These are phyloP conservation scores for Drosophila parvula DNA, from an alignment of 1,140 invertebrate genomes.

Conservation along the genomic window DNA sequence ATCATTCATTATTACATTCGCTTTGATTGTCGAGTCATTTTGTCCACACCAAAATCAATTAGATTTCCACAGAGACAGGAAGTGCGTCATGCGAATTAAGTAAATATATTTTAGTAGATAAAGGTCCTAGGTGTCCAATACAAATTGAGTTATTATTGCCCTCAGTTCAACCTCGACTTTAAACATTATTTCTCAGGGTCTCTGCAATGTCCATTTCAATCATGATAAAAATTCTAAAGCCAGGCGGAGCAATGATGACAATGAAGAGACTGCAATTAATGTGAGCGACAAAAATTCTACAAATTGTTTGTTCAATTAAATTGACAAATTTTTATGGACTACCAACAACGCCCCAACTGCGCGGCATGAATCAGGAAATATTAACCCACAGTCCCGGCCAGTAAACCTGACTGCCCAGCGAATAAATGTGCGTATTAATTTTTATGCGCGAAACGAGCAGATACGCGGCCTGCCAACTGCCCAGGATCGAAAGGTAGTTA, in stretches of 20 bases:
- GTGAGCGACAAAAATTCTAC: constrained; percentile 60
- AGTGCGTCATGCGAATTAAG: not conserved
- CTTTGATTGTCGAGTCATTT: not conserved
- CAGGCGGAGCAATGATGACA: constrained; percentile 39
- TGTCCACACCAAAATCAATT: not conserved
- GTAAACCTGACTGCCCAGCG: constrained; percentile 41
- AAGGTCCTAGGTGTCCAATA: not conserved
- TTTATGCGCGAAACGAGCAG: constrained; percentile 70
- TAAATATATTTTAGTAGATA: not conserved
- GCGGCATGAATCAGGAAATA: constrained; percentile 61
- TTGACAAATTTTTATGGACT: constrained; percentile 81
- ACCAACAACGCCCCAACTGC: constrained; percentile 14
- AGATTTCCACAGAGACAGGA: not conserved
- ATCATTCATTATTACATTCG: not conserved
- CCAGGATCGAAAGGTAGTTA: constrained; percentile 16
- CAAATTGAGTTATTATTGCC: constrained; percentile 7
- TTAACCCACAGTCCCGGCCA: constrained; percentile 5
- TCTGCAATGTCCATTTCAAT: constrained; percentile 70
- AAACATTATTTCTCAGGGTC: not conserved
- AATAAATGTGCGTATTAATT: constrained; percentile 79
- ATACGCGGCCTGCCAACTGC: constrained; percentile 40
- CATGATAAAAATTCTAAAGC: constrained; percentile 75
- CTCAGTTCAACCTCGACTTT: not conserved
- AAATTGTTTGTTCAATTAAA: constrained; percentile 77
- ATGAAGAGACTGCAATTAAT: constrained; percentile 37